phyloP scores from a whole-genome alignment of 2,797 vertebrate species.

The Falco rusticolus region DNA sequence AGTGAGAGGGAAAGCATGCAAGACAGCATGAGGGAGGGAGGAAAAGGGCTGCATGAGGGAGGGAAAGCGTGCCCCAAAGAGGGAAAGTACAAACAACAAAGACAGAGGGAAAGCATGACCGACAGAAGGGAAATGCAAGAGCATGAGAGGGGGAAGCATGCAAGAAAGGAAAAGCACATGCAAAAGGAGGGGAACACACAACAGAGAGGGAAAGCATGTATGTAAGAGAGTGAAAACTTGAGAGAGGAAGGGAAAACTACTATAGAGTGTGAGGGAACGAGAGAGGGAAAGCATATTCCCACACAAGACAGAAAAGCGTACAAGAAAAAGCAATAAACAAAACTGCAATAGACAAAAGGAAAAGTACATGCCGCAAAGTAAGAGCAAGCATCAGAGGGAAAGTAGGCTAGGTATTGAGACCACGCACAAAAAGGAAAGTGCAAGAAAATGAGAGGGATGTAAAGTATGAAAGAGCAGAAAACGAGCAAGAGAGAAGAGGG shows the following conservation, averaged over 20 bases:
- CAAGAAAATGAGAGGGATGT: background rate
- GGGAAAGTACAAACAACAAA: background rate
- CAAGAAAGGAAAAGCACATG: background rate
- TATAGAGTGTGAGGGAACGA: background rate
- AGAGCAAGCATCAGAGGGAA: background rate
- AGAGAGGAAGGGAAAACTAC: background rate
- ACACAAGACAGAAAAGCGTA: background rate
- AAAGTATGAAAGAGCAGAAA: background rate
- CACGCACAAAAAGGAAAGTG: background rate
- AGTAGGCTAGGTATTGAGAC: background rate
- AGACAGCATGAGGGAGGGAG: background rate
- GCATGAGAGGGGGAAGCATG: accelerated
- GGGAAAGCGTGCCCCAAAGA: background rate
- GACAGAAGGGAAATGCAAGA: background rate
- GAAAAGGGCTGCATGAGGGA: background rate
- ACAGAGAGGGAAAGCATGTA: background rate
- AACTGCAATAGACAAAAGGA: background rate
- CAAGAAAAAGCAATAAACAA: background rate
- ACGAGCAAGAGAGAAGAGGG: background rate
- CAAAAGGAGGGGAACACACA: background rate
- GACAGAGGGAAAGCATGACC: background rate
- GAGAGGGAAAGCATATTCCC: background rate
- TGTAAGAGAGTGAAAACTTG: background rate
- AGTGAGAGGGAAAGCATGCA: background rate
- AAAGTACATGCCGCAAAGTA: background rate